Base-by-base conservation (phyloP, 2,888 invertebrate species). In the Nemoura dubitans region DNA sequence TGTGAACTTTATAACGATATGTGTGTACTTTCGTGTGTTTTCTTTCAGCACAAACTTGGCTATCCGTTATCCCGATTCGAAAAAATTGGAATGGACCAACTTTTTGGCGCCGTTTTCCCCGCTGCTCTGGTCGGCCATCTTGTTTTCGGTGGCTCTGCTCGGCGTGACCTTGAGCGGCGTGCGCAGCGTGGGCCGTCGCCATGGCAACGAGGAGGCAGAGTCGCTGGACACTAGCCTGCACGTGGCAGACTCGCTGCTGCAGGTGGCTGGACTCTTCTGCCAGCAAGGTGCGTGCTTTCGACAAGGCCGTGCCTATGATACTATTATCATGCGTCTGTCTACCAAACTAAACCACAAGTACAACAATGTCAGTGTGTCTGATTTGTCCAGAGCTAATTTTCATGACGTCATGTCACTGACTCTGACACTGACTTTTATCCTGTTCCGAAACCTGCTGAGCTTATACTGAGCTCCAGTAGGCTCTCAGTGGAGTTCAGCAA, bases 21-120 rank as follows among this genome's bases (percentile, higher is more conserved):
- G n/a, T n/a, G n/a, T n/a, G n/a, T n/a, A n/a, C n/a, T n/a, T n/a
- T n/a, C n/a, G n/a, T n/a, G 36, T 36, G 3, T 59, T 25, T 81
- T 30, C 42, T 29, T 21, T 14, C 28, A 84, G 84, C 26, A 29
- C 28, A 5, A 59, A 30, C 28, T 84, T 84, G 21, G 59, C 59
- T 21, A 59, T 84, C 59, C 27, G 28, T 3, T 27, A 84, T 21
- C 84, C 84, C 0, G 28, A 84, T 5, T 28, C 84, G 14, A 27
- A 59, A 21, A 29, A 26, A 5, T 27, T 27, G 0, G 29, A 30
- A 77, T 87, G 87, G 87, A 77, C 26, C 43, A 76, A 78, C 16
- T 78, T 87, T 43, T 36, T 87, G 28, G 43, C 36, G 25, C 87
- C 87, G 26, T 87, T 87, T 59, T 42, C 78, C 21, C 85, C 26